Conservation (phyloP, 2,797 vertebrate species). For the Paguma larvata region DNA sequence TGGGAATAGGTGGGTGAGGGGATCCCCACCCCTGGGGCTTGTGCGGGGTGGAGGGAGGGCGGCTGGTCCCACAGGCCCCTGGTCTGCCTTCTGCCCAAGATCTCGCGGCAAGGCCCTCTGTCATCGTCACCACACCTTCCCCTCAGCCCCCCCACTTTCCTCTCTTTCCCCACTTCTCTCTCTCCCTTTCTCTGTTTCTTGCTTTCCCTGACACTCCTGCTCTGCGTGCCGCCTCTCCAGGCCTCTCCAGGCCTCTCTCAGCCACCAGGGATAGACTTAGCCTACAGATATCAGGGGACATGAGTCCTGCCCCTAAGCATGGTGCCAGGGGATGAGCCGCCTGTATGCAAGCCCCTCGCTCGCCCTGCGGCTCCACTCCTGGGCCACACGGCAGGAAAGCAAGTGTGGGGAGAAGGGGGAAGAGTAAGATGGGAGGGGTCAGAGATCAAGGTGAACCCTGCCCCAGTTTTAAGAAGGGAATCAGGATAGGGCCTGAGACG, state of each 20-base stretch:
- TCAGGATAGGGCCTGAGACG: neutral
- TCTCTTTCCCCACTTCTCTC: neutral
- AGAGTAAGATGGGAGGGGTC: neutral
- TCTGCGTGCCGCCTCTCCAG: neutral
- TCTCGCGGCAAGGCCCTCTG: neutral
- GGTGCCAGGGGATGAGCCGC: neutral
- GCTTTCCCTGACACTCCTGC: neutral
- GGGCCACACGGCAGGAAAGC: slow-evolving; percentile 59
- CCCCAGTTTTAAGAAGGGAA: slow-evolving; percentile 66
- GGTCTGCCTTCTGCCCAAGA: neutral
- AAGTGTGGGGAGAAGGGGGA: neutral
- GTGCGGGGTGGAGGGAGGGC: neutral
- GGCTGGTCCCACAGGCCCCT: neutral
- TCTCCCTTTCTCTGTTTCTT: neutral
- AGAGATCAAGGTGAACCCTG: slow-evolving; percentile 63
- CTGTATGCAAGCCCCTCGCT: neutral
- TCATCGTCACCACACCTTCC: neutral
- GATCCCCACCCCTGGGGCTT: neutral
- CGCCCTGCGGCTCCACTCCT: slow-evolving; percentile 37
- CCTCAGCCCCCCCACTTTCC: slow-evolving; percentile 39
- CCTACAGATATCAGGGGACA: neutral
- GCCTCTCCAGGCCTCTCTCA: neutral
- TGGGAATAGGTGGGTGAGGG: neutral
- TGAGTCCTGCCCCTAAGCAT: neutral
- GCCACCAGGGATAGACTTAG: neutral